Evolutionary conservation across 2,113 vertebrate species (phyloP).

Genomic region (Vulpes vulpes): DNA sequence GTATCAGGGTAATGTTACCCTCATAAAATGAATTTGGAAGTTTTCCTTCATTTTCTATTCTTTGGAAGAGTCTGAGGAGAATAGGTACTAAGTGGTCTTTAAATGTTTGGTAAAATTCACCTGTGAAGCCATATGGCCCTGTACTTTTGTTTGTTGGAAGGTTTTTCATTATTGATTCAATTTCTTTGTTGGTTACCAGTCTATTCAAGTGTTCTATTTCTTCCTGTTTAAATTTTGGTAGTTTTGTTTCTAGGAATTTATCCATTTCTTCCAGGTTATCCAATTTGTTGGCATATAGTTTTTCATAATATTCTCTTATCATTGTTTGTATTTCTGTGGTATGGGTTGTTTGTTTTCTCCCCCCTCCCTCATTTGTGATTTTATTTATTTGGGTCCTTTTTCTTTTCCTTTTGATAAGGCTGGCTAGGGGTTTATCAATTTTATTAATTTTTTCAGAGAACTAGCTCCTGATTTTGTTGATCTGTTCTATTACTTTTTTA

Average conservation of each 20-base stretch:
- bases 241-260: not conserved
- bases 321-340: not conserved
- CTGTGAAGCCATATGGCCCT: not conserved
- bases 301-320: not conserved
- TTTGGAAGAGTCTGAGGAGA: not conserved
- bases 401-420: not conserved
- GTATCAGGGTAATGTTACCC: not conserved
- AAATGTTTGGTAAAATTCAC: not conserved
- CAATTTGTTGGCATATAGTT: not conserved
- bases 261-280: not conserved
- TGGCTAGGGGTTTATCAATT: not conserved
- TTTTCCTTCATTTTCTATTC: not conserved
- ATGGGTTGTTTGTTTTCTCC: not conserved
- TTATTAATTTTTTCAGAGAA: not conserved
- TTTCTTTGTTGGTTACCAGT: not conserved
- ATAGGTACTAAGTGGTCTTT: not conserved
- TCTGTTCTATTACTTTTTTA: not conserved
- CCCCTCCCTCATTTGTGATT: not conserved
- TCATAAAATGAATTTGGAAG: not conserved
- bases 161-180: not conserved
- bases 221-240: not conserved
- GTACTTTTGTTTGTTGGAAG: not conserved
- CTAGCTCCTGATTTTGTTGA: not conserved
- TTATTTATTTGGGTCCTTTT: not conserved
- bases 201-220: not conserved